Conservation (phyloP, 2,113 vertebrate genomes). For the Myiozetetes cayanensis region DNA sequence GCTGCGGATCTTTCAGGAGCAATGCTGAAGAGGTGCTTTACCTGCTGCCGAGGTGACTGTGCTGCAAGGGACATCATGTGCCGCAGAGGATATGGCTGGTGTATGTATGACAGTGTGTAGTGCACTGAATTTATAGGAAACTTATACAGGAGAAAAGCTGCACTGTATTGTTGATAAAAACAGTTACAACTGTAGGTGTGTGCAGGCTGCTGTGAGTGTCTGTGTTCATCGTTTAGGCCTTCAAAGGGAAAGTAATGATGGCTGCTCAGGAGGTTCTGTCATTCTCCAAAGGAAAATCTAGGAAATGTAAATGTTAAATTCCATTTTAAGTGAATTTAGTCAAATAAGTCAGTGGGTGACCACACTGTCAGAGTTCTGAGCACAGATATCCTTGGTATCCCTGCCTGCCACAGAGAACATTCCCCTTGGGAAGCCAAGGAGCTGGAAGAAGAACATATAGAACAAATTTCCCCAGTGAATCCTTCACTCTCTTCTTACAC, state of each 20-base stretch:
- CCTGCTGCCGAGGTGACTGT: not conserved
- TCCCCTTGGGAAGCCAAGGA: not conserved
- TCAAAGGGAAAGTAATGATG: not conserved
- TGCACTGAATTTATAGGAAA: not conserved
- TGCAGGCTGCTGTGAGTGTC: not conserved
- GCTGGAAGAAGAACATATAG: accelerated
- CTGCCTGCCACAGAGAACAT: not conserved
- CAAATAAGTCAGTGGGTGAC: not conserved
- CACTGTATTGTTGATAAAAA: not conserved
- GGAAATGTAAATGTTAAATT: not conserved
- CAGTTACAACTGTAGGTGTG: not conserved
- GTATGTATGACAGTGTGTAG: not conserved
- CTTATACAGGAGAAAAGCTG: not conserved
- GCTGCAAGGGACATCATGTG: not conserved
- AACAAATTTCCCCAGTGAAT: not conserved
- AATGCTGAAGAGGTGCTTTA: not conserved
- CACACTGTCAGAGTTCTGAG: not conserved
- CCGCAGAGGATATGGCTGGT: not conserved
- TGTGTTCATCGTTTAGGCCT: not conserved
- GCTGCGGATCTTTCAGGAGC: not conserved
- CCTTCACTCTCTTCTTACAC: not conserved
- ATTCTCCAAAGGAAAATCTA: not conserved
- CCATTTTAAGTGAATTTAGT: not conserved
- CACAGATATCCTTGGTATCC: not conserved
- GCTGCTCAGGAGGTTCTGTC: not conserved